A percentile compares a stretch with the other conserved stretches of the same genome.
Conservation (phyloP, 1,140 invertebrate genomes). For the Nylanderia fulva region DNA sequence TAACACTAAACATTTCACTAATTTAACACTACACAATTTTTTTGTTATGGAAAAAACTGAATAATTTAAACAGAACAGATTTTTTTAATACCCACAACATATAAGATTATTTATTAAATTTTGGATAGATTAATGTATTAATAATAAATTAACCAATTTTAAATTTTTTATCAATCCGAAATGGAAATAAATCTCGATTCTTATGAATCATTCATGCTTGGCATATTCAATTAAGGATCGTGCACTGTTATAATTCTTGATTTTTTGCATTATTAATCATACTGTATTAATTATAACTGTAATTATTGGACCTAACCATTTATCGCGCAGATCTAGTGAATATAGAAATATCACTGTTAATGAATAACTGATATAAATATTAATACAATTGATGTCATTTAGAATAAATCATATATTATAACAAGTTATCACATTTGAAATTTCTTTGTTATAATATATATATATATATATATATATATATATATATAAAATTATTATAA, state of each 20-base stretch:
- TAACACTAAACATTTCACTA: too few relatives aligned
- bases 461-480: too few relatives aligned
- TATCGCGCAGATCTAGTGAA: not conserved
- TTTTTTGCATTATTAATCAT: slow-evolving; percentile 28
- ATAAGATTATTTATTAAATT: slow-evolving; percentile 10
- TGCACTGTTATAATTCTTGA: slow-evolving; percentile 9
- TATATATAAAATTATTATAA: not conserved
- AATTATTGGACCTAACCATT: slow-evolving; percentile 39
- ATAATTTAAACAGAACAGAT: not conserved
- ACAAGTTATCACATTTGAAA: not conserved
- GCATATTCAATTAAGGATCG: not conserved
- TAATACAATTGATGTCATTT: slow-evolving; percentile 2
- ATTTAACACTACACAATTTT: too few relatives aligned
- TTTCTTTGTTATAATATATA: not conserved
- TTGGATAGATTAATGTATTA: not conserved
- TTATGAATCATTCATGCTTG: not conserved
- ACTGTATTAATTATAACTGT: not conserved
- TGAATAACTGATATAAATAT: slow-evolving; percentile 26
- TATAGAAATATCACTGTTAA: slow-evolving; percentile 18
- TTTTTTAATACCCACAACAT: not conserved
- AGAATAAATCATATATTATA: not conserved
- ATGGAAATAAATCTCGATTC: not conserved
- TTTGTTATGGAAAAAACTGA: not conserved
- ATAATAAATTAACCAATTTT: not conserved
- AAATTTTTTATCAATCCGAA: not conserved